These are phyloP conservation scores for Pristionchus pacificus DNA, from an alignment of 1,140 invertebrate species.

Conservation along the genomic window DNA sequence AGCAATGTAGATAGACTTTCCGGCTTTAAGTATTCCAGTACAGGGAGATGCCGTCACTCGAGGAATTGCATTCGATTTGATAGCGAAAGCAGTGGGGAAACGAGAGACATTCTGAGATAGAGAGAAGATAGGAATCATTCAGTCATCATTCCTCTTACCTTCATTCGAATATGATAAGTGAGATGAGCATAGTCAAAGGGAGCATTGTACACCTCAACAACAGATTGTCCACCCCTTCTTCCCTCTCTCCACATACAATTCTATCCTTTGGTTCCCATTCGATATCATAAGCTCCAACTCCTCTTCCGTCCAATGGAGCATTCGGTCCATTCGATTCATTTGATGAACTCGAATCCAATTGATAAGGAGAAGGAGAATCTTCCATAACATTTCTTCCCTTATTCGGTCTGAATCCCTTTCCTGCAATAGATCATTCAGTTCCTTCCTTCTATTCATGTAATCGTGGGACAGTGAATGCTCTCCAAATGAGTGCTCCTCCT, in stretches of 20 bases:
- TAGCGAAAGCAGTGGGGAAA: neutral
- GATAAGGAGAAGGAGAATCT: no score
- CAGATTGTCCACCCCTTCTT: neutral
- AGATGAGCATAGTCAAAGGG: neutral
- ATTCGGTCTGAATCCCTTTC: no score
- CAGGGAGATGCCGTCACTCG: neutral
- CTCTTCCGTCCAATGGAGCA: neutral
- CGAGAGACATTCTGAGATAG: neutral
- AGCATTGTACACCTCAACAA: neutral
- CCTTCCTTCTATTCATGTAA: no score
- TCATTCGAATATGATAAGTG: neutral
- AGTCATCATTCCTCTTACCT: neutral
- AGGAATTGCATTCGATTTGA: neutral
- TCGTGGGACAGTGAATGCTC: no score
- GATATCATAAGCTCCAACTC: neutral
- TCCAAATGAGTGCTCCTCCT: no score
- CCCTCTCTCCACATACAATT: neutral
- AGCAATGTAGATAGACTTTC: neutral
- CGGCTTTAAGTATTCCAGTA: neutral
- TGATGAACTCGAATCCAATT: no score
- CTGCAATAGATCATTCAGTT: no score
- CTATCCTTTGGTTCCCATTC: neutral
- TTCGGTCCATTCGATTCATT: no score
- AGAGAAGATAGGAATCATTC: no score
- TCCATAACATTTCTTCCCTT: no score